Conservation (phyloP, 2,113 vertebrate genomes). For the Litocranius walleri region DNA sequence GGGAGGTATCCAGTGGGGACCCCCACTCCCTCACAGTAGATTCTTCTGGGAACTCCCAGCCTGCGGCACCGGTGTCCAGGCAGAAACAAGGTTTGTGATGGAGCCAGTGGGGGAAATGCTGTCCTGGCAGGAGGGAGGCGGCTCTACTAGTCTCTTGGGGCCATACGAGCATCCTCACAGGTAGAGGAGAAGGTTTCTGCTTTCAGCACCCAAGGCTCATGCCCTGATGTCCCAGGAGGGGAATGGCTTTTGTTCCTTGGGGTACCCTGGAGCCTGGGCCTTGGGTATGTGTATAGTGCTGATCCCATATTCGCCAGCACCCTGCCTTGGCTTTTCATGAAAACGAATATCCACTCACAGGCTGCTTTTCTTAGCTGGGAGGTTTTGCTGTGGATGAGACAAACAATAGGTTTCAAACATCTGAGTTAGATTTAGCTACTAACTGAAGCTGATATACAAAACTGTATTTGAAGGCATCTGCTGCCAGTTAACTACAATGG, state of each 20-base stretch:
- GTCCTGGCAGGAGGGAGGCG: not conserved
- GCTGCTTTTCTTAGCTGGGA: not conserved
- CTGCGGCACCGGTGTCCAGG: not conserved
- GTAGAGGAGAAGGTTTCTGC: not conserved
- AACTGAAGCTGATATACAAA: not conserved
- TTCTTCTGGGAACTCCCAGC: not conserved
- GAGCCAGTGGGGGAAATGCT: not conserved
- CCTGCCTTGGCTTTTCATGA: not conserved
- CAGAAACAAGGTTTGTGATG: not conserved
- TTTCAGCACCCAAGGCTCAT: not conserved
- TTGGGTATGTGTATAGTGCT: not conserved
- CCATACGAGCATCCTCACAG: not conserved
- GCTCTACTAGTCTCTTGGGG: not conserved
- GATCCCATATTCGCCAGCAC: not conserved
- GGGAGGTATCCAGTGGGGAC: not conserved
- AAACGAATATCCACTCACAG: not conserved
- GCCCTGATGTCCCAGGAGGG: not conserved
- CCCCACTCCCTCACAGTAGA: not conserved
- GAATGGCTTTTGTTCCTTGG: not conserved
- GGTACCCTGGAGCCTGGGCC: not conserved
- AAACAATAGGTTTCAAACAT: not conserved
- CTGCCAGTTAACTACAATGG: not conserved
- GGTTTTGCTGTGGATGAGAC: not conserved
- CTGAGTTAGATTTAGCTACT: slow-evolving; percentile 26
- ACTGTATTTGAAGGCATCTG: not conserved